These are phyloP conservation scores for Drosophila mulleri DNA, from an alignment of 2,888 invertebrate species.

Conservation along the genomic window DNA sequence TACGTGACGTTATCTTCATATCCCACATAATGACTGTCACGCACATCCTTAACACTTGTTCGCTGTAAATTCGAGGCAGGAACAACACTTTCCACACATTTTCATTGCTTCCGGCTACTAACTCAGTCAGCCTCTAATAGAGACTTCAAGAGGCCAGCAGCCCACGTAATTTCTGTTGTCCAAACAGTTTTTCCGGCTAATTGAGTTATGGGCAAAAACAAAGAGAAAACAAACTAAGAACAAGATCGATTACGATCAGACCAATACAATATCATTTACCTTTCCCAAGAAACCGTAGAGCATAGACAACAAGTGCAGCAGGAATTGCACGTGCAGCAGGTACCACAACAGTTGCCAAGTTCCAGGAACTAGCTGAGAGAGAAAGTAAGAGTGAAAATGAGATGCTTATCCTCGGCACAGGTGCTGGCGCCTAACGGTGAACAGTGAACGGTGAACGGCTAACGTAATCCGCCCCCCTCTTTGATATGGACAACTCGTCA, in stretches of 20 bases:
- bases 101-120: conserved; percentile 46
- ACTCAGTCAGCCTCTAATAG: conserved; percentile 48
- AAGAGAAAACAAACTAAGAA: conserved; percentile 21
- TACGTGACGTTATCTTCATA: conserved; percentile 50
- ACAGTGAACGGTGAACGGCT: conserved; percentile 4
- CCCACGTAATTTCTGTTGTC: conserved; percentile 40
- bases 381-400: conserved; percentile 50
- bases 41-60: conserved; percentile 78
- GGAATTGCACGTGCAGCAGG: conserved; percentile 67
- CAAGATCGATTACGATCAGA: conserved; percentile 73
- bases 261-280: conserved; percentile 57
- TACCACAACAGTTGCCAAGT: conserved; percentile 24
- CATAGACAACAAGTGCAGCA: conserved; percentile 31
- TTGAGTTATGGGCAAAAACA: conserved; percentile 78
- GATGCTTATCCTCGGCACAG: conserved; percentile 46
- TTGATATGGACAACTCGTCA: conserved; percentile 19
- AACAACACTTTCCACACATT: conserved; percentile 64
- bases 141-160: conserved; percentile 39
- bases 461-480: background rate
- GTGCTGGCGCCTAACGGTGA: conserved; percentile 61
- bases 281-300: conserved; percentile 49
- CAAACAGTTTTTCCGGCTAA: conserved; percentile 53
- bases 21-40: conserved; percentile 55
- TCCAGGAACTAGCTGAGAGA: conserved; percentile 33
- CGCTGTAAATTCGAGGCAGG: conserved; percentile 48